These are phyloP conservation scores for Pseudomyrmex dendroicus DNA, from an alignment of 1,140 invertebrate genomes.

Conservation along the genomic window DNA sequence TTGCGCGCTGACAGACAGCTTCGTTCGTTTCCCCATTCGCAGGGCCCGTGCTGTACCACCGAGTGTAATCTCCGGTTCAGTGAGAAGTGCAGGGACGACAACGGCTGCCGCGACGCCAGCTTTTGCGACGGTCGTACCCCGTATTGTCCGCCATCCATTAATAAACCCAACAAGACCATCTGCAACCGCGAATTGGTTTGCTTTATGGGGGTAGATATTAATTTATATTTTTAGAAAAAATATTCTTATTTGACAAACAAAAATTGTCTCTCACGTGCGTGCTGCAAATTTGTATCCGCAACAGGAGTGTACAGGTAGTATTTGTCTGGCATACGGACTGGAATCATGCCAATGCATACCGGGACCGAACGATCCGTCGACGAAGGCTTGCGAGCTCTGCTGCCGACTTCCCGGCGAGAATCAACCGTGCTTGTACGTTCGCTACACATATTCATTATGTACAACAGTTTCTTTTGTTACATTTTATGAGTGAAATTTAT, in stretches of 20 bases:
- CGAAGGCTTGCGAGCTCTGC: conserved; percentile 95
- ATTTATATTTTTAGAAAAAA: too few relatives aligned
- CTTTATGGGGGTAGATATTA: conserved; percentile 94
- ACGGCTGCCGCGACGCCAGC: conserved; percentile 95
- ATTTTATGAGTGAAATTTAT: neutral
- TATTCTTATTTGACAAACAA: conserved; percentile 5
- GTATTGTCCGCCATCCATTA: conserved; percentile 94
- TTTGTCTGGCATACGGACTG: conserved; percentile 96
- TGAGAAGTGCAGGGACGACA: conserved; percentile 96
- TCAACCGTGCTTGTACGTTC: conserved; percentile 88
- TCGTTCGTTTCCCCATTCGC: conserved; percentile 74
- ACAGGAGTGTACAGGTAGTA: conserved; percentile 96
- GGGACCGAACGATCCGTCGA: conserved; percentile 90
- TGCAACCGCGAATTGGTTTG: conserved; percentile 97
- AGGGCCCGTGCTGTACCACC: conserved; percentile 98
- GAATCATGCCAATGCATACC: conserved; percentile 98
- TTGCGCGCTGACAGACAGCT: conserved; percentile 13
- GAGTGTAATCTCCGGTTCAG: conserved; percentile 94
- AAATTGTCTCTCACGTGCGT: neutral
- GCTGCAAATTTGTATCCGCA: conserved; percentile 1
- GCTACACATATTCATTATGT: neutral
- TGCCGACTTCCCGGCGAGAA: conserved; percentile 94
- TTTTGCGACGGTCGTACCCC: conserved; percentile 94
- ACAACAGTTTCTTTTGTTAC: conserved; percentile 2
- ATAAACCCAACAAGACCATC: conserved; percentile 97